Conservation (phyloP, 2,797 vertebrate genomes). For the Tenualosa thibaudeaui region DNA sequence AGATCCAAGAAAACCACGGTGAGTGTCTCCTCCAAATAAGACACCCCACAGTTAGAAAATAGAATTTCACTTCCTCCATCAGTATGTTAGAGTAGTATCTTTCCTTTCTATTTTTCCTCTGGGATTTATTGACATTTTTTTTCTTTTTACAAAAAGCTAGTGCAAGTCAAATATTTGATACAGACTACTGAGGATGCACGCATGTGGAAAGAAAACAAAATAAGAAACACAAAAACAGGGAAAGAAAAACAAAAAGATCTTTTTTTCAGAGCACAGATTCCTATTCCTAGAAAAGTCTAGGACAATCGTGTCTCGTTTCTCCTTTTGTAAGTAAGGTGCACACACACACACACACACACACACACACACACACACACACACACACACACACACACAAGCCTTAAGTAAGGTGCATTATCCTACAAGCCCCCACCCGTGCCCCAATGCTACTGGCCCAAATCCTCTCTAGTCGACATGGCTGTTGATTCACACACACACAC, state of each 20-base stretch:
- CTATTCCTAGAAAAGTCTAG: constrained; percentile 78
- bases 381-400: too few species aligned
- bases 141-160: constrained; percentile 92
- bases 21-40: constrained; percentile 96
- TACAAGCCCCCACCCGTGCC: constrained; percentile 58
- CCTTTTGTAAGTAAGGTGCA: constrained; percentile 86
- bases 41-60: constrained; percentile 96
- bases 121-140: constrained; percentile 81
- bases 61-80: constrained; percentile 92
- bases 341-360: too few species aligned
- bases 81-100: constrained; percentile 84
- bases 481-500: neutral
- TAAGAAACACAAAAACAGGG: constrained; percentile 71
- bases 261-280: constrained; percentile 86
- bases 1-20: constrained; percentile 55
- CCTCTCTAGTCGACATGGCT: constrained; percentile 49
- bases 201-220: constrained; percentile 80
- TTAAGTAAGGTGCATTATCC: constrained; percentile 86
- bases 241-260: constrained; percentile 68
- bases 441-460: constrained; percentile 76
- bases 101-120: constrained; percentile 80
- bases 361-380: too few species aligned
- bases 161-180: constrained; percentile 97
- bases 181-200: constrained; percentile 94
- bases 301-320: constrained; percentile 78